These are phyloP conservation scores for Drosophila fungiperda DNA, from an alignment of 2,888 invertebrate species.

Conservation along the genomic window DNA sequence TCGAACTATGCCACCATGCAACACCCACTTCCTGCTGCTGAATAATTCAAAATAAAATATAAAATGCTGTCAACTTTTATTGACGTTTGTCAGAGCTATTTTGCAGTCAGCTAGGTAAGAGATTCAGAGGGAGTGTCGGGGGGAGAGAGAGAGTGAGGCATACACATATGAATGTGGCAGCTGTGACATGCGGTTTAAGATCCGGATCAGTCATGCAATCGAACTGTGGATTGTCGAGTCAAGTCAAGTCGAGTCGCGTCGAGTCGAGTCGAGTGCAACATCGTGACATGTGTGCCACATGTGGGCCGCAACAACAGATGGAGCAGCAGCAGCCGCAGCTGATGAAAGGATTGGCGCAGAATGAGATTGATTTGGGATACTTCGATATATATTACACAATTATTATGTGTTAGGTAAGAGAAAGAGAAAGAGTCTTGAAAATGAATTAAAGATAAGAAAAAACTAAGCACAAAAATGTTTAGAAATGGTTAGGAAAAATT, in stretches of 20 bases:
- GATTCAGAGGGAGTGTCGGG: background rate
- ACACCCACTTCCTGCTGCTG: slow-evolving; percentile 18
- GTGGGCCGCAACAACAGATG: slow-evolving; percentile 22
- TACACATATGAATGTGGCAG: slow-evolving; percentile 39
- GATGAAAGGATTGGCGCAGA: slow-evolving; percentile 53
- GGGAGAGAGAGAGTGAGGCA: background rate
- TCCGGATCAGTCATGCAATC: slow-evolving; percentile 59
- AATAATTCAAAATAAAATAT: slow-evolving; percentile 55
- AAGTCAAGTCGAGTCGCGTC: slow-evolving; percentile 1
- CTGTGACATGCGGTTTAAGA: slow-evolving; percentile 48
- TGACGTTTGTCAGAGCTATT: slow-evolving; percentile 28
- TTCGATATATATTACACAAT: slow-evolving; percentile 38
- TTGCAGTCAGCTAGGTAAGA: slow-evolving; percentile 30
- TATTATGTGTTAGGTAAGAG: slow-evolving; percentile 9
- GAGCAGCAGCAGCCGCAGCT: background rate
- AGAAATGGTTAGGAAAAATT: background rate
- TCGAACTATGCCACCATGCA: background rate
- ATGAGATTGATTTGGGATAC: slow-evolving; percentile 36
- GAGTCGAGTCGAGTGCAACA: slow-evolving; percentile 23
- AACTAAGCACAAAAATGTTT: background rate
- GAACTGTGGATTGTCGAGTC: slow-evolving; percentile 44
- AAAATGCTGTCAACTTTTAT: slow-evolving; percentile 59
- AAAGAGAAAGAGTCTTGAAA: background rate
- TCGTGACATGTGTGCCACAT: slow-evolving; percentile 49
- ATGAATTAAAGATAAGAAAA: background rate